These are phyloP conservation scores for Corythaixoides concolor DNA, from an alignment of 2,113 vertebrate species.

Conservation along the genomic window DNA sequence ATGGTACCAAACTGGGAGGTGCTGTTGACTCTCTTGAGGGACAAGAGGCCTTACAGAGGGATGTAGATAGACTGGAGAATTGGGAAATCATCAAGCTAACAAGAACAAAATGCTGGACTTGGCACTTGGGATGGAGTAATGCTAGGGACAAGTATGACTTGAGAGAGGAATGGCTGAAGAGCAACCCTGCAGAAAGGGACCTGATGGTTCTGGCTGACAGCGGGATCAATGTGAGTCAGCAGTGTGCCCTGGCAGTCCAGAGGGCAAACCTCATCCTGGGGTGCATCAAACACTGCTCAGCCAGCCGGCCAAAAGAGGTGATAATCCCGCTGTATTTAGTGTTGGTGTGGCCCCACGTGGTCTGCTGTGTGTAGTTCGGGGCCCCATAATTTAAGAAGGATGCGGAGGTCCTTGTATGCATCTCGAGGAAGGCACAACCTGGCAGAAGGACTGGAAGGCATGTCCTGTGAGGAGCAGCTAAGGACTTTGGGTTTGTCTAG, in stretches of 20 bases:
- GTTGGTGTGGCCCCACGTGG: neutral
- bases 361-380: neutral
- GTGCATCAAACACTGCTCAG: too few relatives aligned
- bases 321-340: too few relatives aligned
- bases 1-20: neutral
- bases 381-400: neutral
- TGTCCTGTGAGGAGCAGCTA: neutral
- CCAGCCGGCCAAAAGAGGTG: too few relatives aligned
- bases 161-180: neutral
- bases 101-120: too few relatives aligned
- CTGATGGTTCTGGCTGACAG: neutral
- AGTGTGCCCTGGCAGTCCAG: too few relatives aligned
- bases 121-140: neutral
- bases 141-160: accelerated
- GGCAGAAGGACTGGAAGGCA: neutral
- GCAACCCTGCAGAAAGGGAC: neutral
- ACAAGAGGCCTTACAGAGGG: neutral
- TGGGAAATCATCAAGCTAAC: neutral
- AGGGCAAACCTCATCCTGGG: too few relatives aligned
- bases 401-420: neutral
- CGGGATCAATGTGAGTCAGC: neutral
- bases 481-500: neutral
- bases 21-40: neutral
- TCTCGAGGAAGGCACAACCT: neutral
- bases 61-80: neutral